Percentiles rank a stretch among this genome's conserved stretches.
phyloP scores from a whole-genome alignment of 2,888 invertebrate genomes.

The Mamestra brassicae region DNA sequence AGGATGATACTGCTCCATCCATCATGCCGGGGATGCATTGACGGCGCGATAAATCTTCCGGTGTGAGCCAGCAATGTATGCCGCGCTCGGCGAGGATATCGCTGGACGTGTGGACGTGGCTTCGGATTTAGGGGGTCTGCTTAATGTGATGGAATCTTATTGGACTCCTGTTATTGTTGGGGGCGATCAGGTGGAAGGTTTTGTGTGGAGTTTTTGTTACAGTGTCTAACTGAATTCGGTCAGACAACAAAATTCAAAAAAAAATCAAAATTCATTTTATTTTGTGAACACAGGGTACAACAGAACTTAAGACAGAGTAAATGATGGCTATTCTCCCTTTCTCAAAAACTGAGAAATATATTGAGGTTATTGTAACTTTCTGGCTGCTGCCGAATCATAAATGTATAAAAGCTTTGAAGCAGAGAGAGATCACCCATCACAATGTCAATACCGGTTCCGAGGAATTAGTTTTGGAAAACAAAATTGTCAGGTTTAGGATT shows the following conservation, averaged over 20 bases:
- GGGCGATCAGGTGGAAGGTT: slow-evolving; percentile 42
- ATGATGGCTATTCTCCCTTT: background rate
- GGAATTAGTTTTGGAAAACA: background rate
- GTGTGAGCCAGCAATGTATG: slow-evolving; percentile 64
- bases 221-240: slow-evolving; percentile 1
- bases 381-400: background rate
- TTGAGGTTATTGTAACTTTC: background rate
- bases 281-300: too few species aligned
- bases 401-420: background rate
- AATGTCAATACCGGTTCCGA: background rate
- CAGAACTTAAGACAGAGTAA: background rate
- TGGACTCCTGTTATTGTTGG: slow-evolving; percentile 54
- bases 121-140: slow-evolving; percentile 58
- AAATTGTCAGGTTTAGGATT: background rate
- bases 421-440: background rate
- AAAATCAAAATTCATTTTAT: too few species aligned
- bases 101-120: slow-evolving; percentile 56
- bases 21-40: slow-evolving; percentile 66
- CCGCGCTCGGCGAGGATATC: slow-evolving; percentile 42
- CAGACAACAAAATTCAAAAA: too few species aligned
- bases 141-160: slow-evolving; percentile 66
- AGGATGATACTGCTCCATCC: slow-evolving; percentile 64
- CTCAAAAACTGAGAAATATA: background rate
- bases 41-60: slow-evolving; percentile 68
- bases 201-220: slow-evolving; percentile 34